Conservation (phyloP, 2,888 invertebrate species). For the Sarcophaga rosellei region DNA sequence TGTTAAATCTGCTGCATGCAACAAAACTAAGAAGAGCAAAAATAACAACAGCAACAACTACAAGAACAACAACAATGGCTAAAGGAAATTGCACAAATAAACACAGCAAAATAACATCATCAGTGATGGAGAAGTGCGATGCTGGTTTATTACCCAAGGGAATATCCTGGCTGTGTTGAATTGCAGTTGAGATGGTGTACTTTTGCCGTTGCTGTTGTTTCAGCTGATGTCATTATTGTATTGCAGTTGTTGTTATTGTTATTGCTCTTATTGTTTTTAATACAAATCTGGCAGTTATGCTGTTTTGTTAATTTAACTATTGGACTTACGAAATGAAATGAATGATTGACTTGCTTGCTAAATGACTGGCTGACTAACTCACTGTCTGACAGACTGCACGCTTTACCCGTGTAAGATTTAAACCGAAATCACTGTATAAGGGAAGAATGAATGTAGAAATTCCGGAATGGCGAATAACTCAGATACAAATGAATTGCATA, state of each 20-base stretch:
- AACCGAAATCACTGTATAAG: not conserved
- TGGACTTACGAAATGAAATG: not conserved
- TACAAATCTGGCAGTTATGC: slow-evolving; percentile 46
- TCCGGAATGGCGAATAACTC: not conserved
- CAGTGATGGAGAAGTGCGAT: slow-evolving; percentile 42
- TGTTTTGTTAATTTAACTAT: slow-evolving; percentile 43
- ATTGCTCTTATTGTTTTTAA: slow-evolving; percentile 23
- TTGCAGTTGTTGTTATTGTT: slow-evolving; percentile 24
- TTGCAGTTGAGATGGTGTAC: not conserved
- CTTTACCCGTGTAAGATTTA: not conserved
- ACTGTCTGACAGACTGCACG: not conserved
- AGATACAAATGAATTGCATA: not conserved
- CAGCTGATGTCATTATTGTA: slow-evolving; percentile 35
- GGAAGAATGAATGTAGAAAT: not conserved
- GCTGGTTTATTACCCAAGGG: slow-evolving; percentile 43
- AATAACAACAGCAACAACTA: slow-evolving; percentile 11
- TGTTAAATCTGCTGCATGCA: slow-evolving; percentile 33
- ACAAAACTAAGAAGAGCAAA: not conserved
- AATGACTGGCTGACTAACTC: not conserved
- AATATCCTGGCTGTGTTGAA: slow-evolving; percentile 5
- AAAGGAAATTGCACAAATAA: slow-evolving; percentile 5
- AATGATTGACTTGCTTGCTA: not conserved
- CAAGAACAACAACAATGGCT: not conserved
- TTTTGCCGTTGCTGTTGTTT: slow-evolving; percentile 5
- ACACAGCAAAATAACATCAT: slow-evolving; percentile 18